Conservation (phyloP, 1,140 invertebrate genomes). For the Drosophila tani region DNA sequence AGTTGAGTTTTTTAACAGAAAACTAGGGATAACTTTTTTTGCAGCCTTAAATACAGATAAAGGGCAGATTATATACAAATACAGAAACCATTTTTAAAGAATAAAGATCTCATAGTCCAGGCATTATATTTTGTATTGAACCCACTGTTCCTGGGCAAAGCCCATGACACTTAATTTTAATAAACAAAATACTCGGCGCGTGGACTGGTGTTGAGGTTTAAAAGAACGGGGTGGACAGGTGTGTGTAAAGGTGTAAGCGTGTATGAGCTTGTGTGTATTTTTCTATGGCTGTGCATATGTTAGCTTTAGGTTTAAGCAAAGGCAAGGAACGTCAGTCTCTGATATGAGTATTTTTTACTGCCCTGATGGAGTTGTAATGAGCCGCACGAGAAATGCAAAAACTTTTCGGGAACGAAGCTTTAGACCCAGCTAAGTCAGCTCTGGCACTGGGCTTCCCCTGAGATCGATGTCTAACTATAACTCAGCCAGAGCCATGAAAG, state of each 20-base stretch:
- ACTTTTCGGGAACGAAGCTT: slow-evolving; percentile 53
- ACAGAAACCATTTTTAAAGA: too few relatives aligned
- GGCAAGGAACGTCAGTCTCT: slow-evolving; percentile 26
- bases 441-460: slow-evolving; percentile 40
- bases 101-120: not conserved
- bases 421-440: slow-evolving; percentile 46
- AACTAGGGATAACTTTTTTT: too few relatives aligned
- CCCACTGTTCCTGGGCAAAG: slow-evolving; percentile 45
- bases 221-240: not conserved
- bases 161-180: slow-evolving; percentile 77
- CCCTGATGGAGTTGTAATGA: slow-evolving; percentile 74
- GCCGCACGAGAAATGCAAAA: slow-evolving; percentile 79
- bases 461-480: slow-evolving; percentile 80
- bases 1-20: too few relatives aligned
- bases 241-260: not conserved
- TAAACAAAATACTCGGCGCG: slow-evolving; percentile 76
- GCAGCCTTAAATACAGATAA: too few relatives aligned
- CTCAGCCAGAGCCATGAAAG: slow-evolving; percentile 45
- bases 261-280: not conserved
- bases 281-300: not conserved
- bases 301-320: slow-evolving; percentile 19
- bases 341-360: slow-evolving; percentile 51
- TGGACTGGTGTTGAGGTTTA: slow-evolving; percentile 20
- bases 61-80: too few relatives aligned
- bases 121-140: not conserved